These are phyloP conservation scores for Tupaia chinensis DNA, from an alignment of 2,113 vertebrate genomes.

Conservation along the genomic window DNA sequence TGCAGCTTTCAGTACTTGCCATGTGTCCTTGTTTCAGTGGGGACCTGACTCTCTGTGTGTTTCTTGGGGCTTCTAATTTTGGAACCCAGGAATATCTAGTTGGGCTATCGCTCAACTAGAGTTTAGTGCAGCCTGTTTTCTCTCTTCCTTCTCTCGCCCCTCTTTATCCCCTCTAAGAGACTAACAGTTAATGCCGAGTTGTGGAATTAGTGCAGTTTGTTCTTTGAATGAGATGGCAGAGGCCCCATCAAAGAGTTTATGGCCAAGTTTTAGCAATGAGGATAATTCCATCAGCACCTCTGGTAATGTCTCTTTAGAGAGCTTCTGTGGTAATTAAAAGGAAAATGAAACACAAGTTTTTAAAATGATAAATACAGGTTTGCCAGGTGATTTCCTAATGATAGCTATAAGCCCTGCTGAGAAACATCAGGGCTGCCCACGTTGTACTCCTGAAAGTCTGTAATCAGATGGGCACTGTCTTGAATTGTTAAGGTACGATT, in stretches of 20 bases:
- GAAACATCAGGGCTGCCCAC: neutral
- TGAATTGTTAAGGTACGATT: neutral
- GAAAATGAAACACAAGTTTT: constrained; percentile 45
- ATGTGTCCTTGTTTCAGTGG: neutral
- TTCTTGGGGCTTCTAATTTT: neutral
- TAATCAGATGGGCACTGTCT: constrained; percentile 13
- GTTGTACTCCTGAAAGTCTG: neutral
- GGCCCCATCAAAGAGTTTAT: neutral
- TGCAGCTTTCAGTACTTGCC: neutral
- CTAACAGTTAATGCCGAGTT: neutral
- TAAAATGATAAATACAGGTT: constrained; percentile 39
- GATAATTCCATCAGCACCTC: neutral
- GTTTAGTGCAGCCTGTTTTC: neutral
- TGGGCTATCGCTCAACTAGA: neutral
- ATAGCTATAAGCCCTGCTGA: neutral
- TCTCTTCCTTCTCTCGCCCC: neutral
- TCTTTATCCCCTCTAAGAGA: neutral
- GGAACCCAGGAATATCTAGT: neutral
- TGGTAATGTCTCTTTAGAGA: neutral
- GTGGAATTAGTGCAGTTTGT: neutral
- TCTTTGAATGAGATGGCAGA: neutral
- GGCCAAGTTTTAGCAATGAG: neutral
- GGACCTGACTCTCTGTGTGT: neutral
- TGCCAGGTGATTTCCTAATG: constrained; percentile 26
- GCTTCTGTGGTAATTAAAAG: constrained; percentile 53